phyloP scores from a whole-genome alignment of 2,888 invertebrate species.

The Sclerodermus sp. region DNA sequence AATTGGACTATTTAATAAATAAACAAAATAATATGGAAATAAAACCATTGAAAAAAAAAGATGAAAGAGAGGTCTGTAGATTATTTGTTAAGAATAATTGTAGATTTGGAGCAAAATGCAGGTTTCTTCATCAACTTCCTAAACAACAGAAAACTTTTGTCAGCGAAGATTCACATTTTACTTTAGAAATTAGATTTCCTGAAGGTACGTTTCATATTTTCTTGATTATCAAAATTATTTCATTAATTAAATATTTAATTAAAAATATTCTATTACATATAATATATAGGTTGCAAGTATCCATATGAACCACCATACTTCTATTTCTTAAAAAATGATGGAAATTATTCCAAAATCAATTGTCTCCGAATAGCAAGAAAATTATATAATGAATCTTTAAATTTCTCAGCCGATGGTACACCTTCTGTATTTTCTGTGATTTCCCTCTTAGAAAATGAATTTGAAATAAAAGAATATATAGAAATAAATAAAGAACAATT shows the following conservation, averaged over 20 bases:
- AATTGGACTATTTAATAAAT: conserved; percentile 68
- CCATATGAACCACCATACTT: conserved; percentile 75
- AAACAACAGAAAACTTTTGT: conserved; percentile 47
- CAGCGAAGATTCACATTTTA: conserved; percentile 58
- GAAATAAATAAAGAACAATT: conserved; percentile 66
- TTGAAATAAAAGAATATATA: conserved; percentile 66
- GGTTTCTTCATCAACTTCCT: conserved; percentile 69
- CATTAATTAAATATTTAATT: not conserved
- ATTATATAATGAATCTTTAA: conserved; percentile 70
- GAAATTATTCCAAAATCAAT: conserved; percentile 64
- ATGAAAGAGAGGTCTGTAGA: conserved; percentile 67
- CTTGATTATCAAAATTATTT: not conserved
- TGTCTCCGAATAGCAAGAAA: conserved; percentile 69
- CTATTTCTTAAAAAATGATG: conserved; percentile 63
- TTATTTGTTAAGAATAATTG: conserved; percentile 68
- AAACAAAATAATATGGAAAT: conserved; percentile 54
- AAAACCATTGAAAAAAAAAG: conserved; percentile 58
- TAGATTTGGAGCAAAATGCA: conserved; percentile 74
- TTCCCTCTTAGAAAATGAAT: conserved; percentile 71
- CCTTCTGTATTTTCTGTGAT: conserved; percentile 74
- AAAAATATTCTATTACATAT: too few species aligned
- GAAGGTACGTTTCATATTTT: conserved; percentile 54
- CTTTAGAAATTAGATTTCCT: conserved; percentile 76
- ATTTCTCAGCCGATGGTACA: conserved; percentile 68
- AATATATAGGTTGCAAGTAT: conserved; percentile 65